Conservation (phyloP, 2,113 vertebrate genomes). For the Carollia perspicillata region DNA sequence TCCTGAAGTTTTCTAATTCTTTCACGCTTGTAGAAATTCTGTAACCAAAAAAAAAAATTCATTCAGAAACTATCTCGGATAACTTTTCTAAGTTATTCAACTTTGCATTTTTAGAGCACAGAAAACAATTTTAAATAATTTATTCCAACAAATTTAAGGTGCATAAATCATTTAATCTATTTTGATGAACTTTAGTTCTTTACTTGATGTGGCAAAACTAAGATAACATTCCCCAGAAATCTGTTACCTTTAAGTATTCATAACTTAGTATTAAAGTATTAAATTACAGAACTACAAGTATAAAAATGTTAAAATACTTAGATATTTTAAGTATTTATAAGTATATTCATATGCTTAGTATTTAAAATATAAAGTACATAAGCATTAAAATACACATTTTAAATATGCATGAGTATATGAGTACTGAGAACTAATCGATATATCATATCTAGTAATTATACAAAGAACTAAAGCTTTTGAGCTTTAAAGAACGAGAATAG, state of each 20-base stretch:
- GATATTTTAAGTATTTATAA: constrained; percentile 18
- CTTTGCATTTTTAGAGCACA: constrained; percentile 36
- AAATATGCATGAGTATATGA: background rate
- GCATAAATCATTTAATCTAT: background rate
- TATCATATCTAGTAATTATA: background rate
- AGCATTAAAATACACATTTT: constrained; percentile 16
- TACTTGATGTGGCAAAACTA: constrained; percentile 38
- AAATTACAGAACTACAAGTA: constrained; percentile 1
- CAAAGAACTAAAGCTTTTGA: constrained; percentile 32
- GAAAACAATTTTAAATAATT: background rate
- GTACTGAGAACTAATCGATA: background rate
- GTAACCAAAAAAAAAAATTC: constrained; percentile 48
- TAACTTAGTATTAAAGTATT: constrained; percentile 8
- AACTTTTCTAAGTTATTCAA: constrained; percentile 19
- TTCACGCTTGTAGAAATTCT: constrained; percentile 94
- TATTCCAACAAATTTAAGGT: constrained; percentile 41
- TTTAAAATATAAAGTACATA: background rate
- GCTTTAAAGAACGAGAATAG: background rate
- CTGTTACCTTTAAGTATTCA: constrained; percentile 36
- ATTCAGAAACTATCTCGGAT: constrained; percentile 14
- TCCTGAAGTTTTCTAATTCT: constrained; percentile 92
- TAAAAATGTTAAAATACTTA: background rate
- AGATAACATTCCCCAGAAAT: constrained; percentile 17
- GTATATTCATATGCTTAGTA: background rate
- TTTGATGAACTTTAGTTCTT: constrained; percentile 35